phyloP scores from a whole-genome alignment of 2,113 vertebrate species.

The Callaeas wilsoni region DNA sequence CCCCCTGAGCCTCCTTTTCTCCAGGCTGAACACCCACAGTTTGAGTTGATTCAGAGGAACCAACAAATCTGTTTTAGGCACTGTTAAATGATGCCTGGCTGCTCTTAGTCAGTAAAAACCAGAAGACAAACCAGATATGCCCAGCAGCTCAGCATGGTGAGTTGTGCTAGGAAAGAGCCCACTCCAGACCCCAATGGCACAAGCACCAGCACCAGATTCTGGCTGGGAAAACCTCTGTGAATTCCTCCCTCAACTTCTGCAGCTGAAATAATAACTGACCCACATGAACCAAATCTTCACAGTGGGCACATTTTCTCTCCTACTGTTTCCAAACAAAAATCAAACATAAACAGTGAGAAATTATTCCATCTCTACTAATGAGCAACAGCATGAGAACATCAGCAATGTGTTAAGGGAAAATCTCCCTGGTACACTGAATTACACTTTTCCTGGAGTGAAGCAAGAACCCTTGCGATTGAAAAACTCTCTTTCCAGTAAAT shows the following conservation, averaged over 20 bases:
- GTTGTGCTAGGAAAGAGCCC: not conserved
- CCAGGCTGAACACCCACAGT: not conserved
- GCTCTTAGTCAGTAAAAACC: not conserved
- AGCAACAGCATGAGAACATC: not conserved
- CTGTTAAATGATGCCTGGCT: not conserved
- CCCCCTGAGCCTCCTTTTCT: not conserved
- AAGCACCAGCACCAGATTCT: not conserved
- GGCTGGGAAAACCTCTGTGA: not conserved
- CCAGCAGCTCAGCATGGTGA: not conserved
- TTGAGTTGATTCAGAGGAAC: not conserved
- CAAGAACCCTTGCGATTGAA: not conserved
- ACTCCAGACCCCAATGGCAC: not conserved
- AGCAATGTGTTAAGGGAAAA: not conserved
- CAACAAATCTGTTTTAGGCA: not conserved
- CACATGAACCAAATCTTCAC: not conserved
- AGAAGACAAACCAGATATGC: not conserved
- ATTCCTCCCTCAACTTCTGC: not conserved
- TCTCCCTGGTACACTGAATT: not conserved
- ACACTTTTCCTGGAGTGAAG: not conserved
- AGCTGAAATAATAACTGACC: conserved; percentile 12
- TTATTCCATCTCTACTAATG: not conserved
- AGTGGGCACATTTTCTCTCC: not conserved
- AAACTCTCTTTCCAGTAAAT: not conserved
- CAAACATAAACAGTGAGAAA: not conserved
- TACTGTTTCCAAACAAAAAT: conserved; percentile 33